These are phyloP conservation scores for Tupiocoris notatus DNA, from an alignment of 2,888 invertebrate species.

Conservation along the genomic window DNA sequence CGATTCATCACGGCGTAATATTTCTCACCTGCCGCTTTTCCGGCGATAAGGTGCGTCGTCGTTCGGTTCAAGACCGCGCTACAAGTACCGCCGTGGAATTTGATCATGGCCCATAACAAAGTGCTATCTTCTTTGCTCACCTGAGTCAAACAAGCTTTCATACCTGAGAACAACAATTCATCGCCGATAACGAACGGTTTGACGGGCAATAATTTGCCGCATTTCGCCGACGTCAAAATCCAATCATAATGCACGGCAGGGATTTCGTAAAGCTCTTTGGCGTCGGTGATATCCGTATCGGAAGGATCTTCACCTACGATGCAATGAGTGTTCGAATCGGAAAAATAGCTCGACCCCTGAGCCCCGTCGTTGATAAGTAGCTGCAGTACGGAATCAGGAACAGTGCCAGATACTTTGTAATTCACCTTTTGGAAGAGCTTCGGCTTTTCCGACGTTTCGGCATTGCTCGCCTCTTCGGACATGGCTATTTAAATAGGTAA, in stretches of 20 bases:
- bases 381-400: conserved; percentile 58
- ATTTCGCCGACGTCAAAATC: conserved; percentile 66
- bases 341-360: conserved; percentile 81
- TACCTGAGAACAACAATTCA: conserved; percentile 69
- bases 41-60: conserved; percentile 78
- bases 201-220: conserved; percentile 62
- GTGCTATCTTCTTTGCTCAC: conserved; percentile 71
- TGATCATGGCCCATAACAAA: conserved; percentile 78
- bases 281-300: conserved; percentile 84
- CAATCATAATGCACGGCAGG: conserved; percentile 86
- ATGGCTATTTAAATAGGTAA: no score
- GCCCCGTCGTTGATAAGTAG: conserved; percentile 83
- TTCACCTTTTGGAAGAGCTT: conserved; percentile 48
- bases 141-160: conserved; percentile 74
- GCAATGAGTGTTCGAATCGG: conserved; percentile 89
- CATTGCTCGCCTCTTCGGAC: conserved; percentile 4
- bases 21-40: conserved; percentile 69
- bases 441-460: neutral
- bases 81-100: conserved; percentile 81
- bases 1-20: conserved; percentile 67
- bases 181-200: conserved; percentile 71
- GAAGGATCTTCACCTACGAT: conserved; percentile 83
- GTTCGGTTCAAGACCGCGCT: conserved; percentile 65
- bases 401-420: conserved; percentile 48
- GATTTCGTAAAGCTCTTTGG: conserved; percentile 88